Percentiles rank a stretch among this genome's conserved stretches.
Evolutionary conservation across 1,140 invertebrate species (phyloP).

Genomic region (Zaprionus vittiger): DNA sequence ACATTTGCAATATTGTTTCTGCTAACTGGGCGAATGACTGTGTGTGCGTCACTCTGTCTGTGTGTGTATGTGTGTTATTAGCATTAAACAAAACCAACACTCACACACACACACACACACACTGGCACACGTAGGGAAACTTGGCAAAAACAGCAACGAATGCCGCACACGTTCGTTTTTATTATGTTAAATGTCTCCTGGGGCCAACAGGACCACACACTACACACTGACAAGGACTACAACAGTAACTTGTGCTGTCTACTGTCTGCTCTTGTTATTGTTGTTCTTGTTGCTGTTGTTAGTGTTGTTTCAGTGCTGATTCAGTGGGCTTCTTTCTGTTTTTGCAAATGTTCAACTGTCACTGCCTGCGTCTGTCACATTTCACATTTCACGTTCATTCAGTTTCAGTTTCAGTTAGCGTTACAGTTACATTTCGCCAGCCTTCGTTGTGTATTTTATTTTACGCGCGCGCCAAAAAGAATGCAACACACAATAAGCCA

Average conservation of each 20-base stretch:
- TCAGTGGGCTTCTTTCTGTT: slow-evolving; percentile 6
- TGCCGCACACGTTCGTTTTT: slow-evolving; percentile 81
- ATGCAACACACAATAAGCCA: slow-evolving; percentile 53
- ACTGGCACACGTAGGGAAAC: slow-evolving; percentile 12
- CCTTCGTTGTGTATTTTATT: slow-evolving; percentile 16
- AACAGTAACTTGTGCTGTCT: slow-evolving; percentile 48
- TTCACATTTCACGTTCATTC: slow-evolving; percentile 66
- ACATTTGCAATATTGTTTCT: slow-evolving; percentile 77
- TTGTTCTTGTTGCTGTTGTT: background rate
- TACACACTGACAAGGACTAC: slow-evolving; percentile 16
- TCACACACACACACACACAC: slow-evolving; percentile 20
- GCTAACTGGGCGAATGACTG: slow-evolving; percentile 29
- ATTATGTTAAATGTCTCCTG: slow-evolving; percentile 82
- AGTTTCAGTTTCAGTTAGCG: slow-evolving; percentile 23
- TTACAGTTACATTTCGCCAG: background rate
- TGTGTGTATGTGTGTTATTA: slow-evolving; percentile 63
- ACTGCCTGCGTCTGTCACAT: slow-evolving; percentile 67
- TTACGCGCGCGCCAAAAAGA: slow-evolving; percentile 68
- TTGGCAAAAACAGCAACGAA: slow-evolving; percentile 68
- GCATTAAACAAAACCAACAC: slow-evolving; percentile 70
- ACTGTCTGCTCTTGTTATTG: slow-evolving; percentile 1
- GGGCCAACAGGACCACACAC: slow-evolving; percentile 54
- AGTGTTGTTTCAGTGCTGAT: slow-evolving; percentile 14
- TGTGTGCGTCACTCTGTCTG: slow-evolving; percentile 13
- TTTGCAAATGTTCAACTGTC: slow-evolving; percentile 65